phyloP scores from a whole-genome alignment of 2,888 invertebrate species.

The Macropis europaea region DNA sequence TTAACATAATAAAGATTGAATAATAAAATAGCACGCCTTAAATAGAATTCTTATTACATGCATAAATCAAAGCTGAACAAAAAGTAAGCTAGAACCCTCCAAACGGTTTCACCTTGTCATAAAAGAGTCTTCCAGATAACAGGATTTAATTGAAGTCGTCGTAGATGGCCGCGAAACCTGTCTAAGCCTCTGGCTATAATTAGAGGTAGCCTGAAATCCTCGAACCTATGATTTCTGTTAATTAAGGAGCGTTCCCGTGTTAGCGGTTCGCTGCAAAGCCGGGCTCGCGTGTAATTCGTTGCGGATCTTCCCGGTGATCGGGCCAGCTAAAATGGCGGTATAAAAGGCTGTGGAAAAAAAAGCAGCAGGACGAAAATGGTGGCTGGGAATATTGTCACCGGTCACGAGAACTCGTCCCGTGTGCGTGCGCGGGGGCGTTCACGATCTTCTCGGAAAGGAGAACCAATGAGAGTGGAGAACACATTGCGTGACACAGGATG shows the following conservation, averaged over 20 bases:
- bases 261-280: background rate
- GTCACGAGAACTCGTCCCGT: slow-evolving; percentile 62
- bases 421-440: slow-evolving; percentile 76
- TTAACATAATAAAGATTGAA: too few species aligned
- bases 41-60: too few species aligned
- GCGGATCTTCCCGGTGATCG: slow-evolving; percentile 37
- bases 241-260: too few species aligned
- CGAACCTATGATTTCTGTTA: background rate
- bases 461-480: slow-evolving; percentile 54
- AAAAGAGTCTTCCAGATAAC: too few species aligned
- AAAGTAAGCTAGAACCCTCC: too few species aligned
- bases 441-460: slow-evolving; percentile 64
- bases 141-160: too few species aligned
- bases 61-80: too few species aligned
- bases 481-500: slow-evolving; percentile 65
- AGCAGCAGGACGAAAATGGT: slow-evolving; percentile 56
- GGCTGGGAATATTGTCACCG: slow-evolving; percentile 69
- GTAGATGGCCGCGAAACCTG: too few species aligned
- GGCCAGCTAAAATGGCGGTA: slow-evolving; percentile 45
- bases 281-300: slow-evolving; percentile 25
- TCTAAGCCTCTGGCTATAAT: too few species aligned
- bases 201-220: too few species aligned
- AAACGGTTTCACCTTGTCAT: too few species aligned
- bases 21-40: too few species aligned
- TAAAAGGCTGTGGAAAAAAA: slow-evolving; percentile 23